Evolutionary conservation across 1,140 invertebrate genomes (phyloP).

Genomic region (Pachypeltis micranthus): DNA sequence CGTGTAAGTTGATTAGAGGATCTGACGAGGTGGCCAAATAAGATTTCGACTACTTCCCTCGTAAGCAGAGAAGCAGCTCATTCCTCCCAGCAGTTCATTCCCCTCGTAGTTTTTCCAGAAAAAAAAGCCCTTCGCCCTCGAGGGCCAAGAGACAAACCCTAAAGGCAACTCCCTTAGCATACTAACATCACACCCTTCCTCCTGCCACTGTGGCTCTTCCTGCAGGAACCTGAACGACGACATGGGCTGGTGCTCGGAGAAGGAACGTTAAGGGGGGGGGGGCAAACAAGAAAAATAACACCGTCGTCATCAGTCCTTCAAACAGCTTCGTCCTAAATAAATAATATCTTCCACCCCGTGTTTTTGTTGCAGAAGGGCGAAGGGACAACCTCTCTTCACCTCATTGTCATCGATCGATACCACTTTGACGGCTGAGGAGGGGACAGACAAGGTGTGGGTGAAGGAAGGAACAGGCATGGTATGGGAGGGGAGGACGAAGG

Average conservation of each 20-base stretch:
- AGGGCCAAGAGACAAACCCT: not conserved
- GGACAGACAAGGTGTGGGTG: too few species aligned
- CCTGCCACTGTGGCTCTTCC: not conserved
- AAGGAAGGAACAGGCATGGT: too few species aligned
- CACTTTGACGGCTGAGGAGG: too few species aligned
- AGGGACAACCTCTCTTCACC: not conserved
- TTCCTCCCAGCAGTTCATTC: not conserved
- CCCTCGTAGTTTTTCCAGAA: not conserved
- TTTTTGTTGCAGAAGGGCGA: not conserved
- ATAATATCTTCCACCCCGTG: not conserved
- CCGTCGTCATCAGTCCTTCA: slow-evolving; percentile 3
- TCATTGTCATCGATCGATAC: not conserved
- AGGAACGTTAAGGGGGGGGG: not conserved
- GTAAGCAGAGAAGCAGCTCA: too few species aligned
- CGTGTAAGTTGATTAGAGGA: slow-evolving; percentile 16
- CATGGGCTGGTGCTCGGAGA: too few species aligned
- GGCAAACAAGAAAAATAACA: slow-evolving; percentile 9
- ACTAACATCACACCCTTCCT: not conserved
- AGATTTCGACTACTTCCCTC: slow-evolving; percentile 3
- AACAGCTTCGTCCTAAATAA: slow-evolving; percentile 8
- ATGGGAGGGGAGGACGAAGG: too few species aligned
- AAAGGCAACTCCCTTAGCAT: slow-evolving; percentile 13
- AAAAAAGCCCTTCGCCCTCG: not conserved
- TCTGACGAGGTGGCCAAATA: slow-evolving; percentile 17
- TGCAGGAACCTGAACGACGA: too few species aligned